Conservation (phyloP, 2,797 vertebrate species). For the Naso thynnoides region DNA sequence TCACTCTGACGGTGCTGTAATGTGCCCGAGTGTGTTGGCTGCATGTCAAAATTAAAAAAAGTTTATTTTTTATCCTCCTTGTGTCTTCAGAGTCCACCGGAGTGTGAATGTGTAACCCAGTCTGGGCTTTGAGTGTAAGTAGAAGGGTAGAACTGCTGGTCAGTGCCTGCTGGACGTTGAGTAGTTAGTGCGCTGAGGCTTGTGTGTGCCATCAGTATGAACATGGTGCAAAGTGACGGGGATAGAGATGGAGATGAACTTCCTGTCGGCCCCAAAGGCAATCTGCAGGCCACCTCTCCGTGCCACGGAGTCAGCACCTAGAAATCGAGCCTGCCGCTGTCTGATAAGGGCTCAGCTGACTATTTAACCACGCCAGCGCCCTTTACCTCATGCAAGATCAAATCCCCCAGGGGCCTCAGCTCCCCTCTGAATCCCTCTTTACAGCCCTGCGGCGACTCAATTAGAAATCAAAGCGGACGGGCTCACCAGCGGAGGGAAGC, state of each 20-base stretch:
- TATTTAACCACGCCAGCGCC: slow-evolving; percentile 47
- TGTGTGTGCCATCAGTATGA: slow-evolving; percentile 25
- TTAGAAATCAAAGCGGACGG: slow-evolving; percentile 56
- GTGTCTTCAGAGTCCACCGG: not conserved
- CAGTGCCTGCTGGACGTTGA: slow-evolving; percentile 31
- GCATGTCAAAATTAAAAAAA: slow-evolving; percentile 19
- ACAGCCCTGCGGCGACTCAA: slow-evolving; percentile 47
- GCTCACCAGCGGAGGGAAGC: slow-evolving; percentile 56
- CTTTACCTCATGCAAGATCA: slow-evolving; percentile 58
- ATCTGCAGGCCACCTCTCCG: slow-evolving; percentile 23
- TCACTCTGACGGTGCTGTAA: no score
- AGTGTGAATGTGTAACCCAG: not conserved
- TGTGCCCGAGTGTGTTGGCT: not conserved
- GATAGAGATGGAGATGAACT: slow-evolving; percentile 39
- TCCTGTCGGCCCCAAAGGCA: slow-evolving; percentile 25
- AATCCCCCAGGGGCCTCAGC: slow-evolving; percentile 27
- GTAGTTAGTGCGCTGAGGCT: slow-evolving; percentile 23
- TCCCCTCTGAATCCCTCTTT: slow-evolving; percentile 37
- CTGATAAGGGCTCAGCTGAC: slow-evolving; percentile 62
- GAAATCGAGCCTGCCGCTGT: slow-evolving; percentile 59
- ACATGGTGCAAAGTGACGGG: slow-evolving; percentile 10
- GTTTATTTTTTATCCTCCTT: slow-evolving; percentile 25
- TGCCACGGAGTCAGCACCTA: slow-evolving; percentile 26
- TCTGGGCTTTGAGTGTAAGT: not conserved
- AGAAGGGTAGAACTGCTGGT: slow-evolving; percentile 11